These are phyloP conservation scores for Solenopsis fugax DNA, from an alignment of 1,140 invertebrate genomes.

Conservation along the genomic window DNA sequence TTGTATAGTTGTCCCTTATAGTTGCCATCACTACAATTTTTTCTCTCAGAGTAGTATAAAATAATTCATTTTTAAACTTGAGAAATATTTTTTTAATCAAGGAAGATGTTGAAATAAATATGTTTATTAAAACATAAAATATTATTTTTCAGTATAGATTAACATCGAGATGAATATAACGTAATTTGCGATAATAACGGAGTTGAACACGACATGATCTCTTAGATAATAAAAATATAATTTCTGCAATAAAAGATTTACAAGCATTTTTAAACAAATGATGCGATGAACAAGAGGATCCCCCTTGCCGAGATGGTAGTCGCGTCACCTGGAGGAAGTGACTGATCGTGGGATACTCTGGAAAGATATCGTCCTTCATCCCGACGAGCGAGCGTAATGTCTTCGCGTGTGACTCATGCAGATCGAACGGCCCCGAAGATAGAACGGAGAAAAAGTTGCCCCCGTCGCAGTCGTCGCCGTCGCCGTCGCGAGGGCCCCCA, in stretches of 20 bases:
- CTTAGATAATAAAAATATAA: background rate
- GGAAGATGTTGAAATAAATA: too few relatives aligned
- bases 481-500: constrained; percentile 60
- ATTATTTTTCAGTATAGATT: background rate
- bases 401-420: constrained; percentile 64
- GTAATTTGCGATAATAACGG: background rate
- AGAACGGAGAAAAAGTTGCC: constrained; percentile 62
- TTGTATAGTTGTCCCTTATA: too few relatives aligned
- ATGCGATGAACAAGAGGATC: background rate
- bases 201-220: background rate
- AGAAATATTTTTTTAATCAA: too few relatives aligned
- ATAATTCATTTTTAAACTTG: too few relatives aligned
- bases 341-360: constrained; percentile 52
- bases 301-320: background rate
- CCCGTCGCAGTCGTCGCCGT: constrained; percentile 41
- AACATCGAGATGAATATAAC: too few relatives aligned
- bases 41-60: too few relatives aligned
- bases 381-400: constrained; percentile 40
- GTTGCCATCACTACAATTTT: too few relatives aligned
- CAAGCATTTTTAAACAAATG: background rate
- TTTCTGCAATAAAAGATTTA: background rate
- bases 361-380: constrained; percentile 52
- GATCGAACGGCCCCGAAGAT: constrained; percentile 52
- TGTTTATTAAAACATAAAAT: too few relatives aligned
- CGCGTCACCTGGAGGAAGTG: constrained; percentile 27